Base-by-base conservation (phyloP, 2,113 vertebrate genomes). In the Pterocles gutturalis region DNA sequence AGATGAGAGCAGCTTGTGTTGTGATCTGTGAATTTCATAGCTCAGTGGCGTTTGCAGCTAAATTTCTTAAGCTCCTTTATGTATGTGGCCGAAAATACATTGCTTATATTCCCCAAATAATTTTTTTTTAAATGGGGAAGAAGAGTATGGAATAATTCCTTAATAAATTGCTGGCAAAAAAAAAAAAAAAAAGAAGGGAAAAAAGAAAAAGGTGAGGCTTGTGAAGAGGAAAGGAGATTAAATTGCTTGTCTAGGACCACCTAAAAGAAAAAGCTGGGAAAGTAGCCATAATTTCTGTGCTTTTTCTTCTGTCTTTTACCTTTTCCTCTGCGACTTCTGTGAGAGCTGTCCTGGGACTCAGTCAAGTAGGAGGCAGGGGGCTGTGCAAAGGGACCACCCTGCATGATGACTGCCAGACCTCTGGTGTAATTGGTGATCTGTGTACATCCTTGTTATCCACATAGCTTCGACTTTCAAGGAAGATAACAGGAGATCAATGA, bases 151-250 rank as follows among this genome's bases (percentile, higher is more conserved):
- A 62, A 88, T 93, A 9, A 83, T 96, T 95, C 36, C 82, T 93
- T 87, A 91, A 79, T 91, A 94, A 92, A 75, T 53, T 95, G 15
- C 43, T 92, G 84, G 79, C 91, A 61, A 72, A 73, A 62, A 90
- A 69, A 41, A 71, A 28, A 82, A 70, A 28, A 82, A 70, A 66
- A 62, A 19, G 10, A 73, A 41, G 20, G 16, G 5, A 12, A 57
- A 61, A 82, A 86, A n/a, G 13, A 64, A 82, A 72, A 72, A 83
- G 5, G 5, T 60, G 65, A 77, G 17, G 10, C 53, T 89, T 76
- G 55, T 7, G 11, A 87, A 85, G 38, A 70, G 33, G 61, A 92
- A 25, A 79, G 31, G 33, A 43, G 51, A 78, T 84, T 24, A 90
- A 94, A 66, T 82, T 65, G 41, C 17, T 81, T 83, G 38, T 60